Evolutionary conservation across 1,140 invertebrate species (phyloP).

Genomic region (Leptopilina clavipes): DNA sequence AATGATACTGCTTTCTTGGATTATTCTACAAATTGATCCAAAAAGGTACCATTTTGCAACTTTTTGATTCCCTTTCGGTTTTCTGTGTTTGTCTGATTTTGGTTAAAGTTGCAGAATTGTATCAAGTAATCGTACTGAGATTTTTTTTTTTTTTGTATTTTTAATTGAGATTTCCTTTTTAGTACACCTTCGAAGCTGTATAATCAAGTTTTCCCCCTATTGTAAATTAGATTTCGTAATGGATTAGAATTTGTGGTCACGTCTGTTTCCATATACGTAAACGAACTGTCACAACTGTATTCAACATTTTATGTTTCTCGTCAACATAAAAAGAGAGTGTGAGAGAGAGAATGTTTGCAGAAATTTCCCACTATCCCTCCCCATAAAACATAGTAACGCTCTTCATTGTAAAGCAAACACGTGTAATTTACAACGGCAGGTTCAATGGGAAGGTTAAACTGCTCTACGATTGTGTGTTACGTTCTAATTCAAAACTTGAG

Average conservation of each 20-base stretch:
- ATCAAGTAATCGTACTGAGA: too few relatives aligned
- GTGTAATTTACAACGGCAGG: constrained; percentile 18
- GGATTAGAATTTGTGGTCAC: too few relatives aligned
- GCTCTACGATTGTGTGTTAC: constrained; percentile 15
- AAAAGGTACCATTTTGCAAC: too few relatives aligned
- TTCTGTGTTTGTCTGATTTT: too few relatives aligned
- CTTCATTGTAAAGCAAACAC: constrained; percentile 10
- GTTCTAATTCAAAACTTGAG: constrained; percentile 19
- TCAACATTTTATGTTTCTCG: constrained; percentile 3
- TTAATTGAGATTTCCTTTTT: too few relatives aligned
- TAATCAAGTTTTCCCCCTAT: not conserved
- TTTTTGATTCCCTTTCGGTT: too few relatives aligned
- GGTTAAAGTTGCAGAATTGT: too few relatives aligned
- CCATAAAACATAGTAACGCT: constrained; percentile 31
- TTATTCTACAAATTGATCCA: too few relatives aligned
- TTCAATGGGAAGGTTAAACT: constrained; percentile 19
- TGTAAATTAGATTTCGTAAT: too few relatives aligned
- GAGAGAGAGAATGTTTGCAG: constrained; percentile 33
- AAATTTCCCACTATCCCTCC: constrained; percentile 18
- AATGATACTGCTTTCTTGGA: too few relatives aligned
- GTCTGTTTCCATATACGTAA: not conserved
- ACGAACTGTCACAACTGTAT: not conserved
- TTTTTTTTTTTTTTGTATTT: too few relatives aligned
- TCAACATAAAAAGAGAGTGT: not conserved
- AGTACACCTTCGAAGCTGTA: too few relatives aligned